A percentile compares a stretch with the other conserved stretches of the same genome.
Evolutionary conservation across 2,888 invertebrate genomes (phyloP).

Genomic region (Heterodera filipjevi): DNA sequence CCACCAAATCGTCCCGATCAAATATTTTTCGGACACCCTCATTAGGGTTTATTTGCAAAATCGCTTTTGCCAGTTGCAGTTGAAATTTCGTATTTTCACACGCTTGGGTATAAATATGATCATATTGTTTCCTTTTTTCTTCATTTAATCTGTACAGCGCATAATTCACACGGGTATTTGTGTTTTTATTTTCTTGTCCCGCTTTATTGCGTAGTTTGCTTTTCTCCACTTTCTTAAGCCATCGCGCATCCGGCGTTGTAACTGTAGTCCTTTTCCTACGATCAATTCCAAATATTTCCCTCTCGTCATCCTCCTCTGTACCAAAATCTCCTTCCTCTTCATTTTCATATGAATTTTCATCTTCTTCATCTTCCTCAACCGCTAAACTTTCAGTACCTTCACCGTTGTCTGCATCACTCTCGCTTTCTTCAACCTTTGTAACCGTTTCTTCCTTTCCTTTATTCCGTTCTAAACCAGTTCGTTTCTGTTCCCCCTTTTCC

Average conservation of each 20-base stretch:
- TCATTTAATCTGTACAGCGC: background rate
- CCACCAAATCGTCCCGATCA: background rate
- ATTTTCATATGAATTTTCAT: background rate
- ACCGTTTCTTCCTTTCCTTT: background rate
- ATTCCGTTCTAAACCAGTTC: no score
- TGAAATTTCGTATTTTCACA: background rate
- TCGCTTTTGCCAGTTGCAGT: background rate
- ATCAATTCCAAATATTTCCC: background rate
- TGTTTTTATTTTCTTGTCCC: background rate
- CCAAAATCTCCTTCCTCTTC: background rate
- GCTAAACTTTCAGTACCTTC: background rate
- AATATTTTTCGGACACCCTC: background rate
- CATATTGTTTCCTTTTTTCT: background rate
- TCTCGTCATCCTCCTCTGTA: no score
- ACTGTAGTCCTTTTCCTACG: background rate
- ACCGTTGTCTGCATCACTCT: background rate
- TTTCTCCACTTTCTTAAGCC: background rate
- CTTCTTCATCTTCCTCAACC: background rate
- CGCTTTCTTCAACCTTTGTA: background rate
- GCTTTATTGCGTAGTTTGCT: background rate
- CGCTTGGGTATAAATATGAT: background rate
- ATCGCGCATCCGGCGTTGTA: background rate
- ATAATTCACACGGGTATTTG: background rate
- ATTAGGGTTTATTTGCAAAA: background rate
- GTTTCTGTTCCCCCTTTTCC: no score